Conservation (phyloP, 2,888 invertebrate species). For the Ennomos quercinarius region DNA sequence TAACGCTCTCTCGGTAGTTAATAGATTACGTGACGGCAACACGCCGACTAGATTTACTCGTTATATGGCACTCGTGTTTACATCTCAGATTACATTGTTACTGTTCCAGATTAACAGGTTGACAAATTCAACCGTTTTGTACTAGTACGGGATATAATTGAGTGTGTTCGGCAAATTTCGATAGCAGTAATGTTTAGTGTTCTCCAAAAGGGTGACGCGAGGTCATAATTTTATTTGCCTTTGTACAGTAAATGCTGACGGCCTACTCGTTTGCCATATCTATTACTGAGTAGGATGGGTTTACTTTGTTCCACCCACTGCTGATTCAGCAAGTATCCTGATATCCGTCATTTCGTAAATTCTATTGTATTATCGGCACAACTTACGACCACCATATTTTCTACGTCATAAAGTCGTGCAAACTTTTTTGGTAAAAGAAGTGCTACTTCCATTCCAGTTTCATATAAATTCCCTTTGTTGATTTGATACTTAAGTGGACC, state of each 20-base stretch:
- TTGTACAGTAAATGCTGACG: slow-evolving; percentile 1
- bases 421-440: too few relatives aligned
- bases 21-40: slow-evolving; percentile 52
- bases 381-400: too few relatives aligned
- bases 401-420: too few relatives aligned
- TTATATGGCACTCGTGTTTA: slow-evolving; percentile 42
- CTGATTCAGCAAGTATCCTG: background rate
- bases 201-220: slow-evolving; percentile 1
- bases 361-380: too few relatives aligned
- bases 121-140: slow-evolving; percentile 42
- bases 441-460: background rate
- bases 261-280: slow-evolving; percentile 18
- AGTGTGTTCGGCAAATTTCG: slow-evolving; percentile 21
- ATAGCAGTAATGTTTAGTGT: slow-evolving; percentile 4
- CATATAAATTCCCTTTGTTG: background rate
- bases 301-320: slow-evolving; percentile 6
- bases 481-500: background rate
- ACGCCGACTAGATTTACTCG: slow-evolving; percentile 46
- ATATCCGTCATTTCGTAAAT: too few relatives aligned
- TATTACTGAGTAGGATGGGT: slow-evolving; percentile 10
- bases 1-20: slow-evolving; percentile 37
- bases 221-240: slow-evolving; percentile 10
- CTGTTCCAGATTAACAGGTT: slow-evolving; percentile 42
- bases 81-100: slow-evolving; percentile 44
- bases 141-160: slow-evolving; percentile 20